Evolutionary conservation across 1,140 invertebrate genomes (phyloP).

Genomic region (Delia radicum): DNA sequence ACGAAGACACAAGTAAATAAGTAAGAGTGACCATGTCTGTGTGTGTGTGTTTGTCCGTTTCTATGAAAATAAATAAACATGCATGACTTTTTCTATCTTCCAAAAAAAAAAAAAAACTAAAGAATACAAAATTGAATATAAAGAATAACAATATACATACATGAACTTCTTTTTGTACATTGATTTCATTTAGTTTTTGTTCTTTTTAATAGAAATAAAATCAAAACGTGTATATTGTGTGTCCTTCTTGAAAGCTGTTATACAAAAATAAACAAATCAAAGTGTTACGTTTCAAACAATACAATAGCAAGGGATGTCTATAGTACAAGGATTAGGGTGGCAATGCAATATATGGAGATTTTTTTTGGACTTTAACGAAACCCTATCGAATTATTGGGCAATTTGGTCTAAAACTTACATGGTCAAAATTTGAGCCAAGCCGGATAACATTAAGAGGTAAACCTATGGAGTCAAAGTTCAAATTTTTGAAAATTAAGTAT

Average conservation of each 20-base stretch:
- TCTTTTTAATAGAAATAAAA: background rate
- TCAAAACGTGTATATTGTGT: background rate
- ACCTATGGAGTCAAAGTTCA: no score
- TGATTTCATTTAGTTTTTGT: background rate
- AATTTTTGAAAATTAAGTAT: no score
- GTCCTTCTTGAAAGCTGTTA: background rate
- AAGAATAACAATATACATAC: background rate
- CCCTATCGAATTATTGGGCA: no score
- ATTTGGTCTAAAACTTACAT: no score
- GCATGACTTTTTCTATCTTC: background rate
- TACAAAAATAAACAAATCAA: background rate
- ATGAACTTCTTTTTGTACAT: no score
- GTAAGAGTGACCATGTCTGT: background rate
- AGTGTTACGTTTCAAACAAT: background rate
- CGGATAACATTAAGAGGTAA: no score
- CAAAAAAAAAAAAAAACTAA: background rate
- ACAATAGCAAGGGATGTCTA: no score
- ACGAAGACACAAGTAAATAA: no score
- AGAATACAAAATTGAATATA: background rate
- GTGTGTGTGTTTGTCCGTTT: background rate
- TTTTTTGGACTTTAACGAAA: no score
- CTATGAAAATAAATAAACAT: conserved; percentile 7
- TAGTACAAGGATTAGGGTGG: no score
- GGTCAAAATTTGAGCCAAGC: no score
- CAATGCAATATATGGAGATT: no score